Evolutionary conservation across 2,797 vertebrate genomes (phyloP).

Genomic region (Alca torda): DNA sequence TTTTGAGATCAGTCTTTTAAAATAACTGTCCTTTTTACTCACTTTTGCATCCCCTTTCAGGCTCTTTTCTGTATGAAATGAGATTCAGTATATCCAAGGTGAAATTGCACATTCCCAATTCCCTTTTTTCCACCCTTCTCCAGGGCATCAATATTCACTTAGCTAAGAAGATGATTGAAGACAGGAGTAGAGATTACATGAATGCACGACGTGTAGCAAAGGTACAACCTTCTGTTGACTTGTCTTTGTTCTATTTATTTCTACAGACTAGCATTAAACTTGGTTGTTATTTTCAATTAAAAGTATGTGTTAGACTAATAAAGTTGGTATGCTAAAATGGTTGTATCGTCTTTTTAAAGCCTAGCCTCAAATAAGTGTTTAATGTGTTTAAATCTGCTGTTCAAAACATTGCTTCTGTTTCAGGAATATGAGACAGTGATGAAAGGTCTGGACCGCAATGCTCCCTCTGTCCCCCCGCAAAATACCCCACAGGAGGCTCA

Average conservation of each 20-base stretch:
- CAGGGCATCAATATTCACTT: conserved; percentile 98
- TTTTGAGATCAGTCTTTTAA: neutral
- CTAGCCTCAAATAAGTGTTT: neutral
- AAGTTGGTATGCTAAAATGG: neutral
- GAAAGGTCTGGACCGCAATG: conserved; percentile 97
- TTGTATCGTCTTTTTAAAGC: neutral
- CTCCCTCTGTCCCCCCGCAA: conserved; percentile 96
- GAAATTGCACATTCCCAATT: neutral
- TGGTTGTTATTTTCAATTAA: neutral
- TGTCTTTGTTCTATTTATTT: neutral
- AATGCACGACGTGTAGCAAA: conserved; percentile 98
- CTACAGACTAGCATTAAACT: neutral
- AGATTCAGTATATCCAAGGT: neutral
- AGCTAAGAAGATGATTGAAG: conserved; percentile 99
- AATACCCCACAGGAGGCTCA: conserved; percentile 98
- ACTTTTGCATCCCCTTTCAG: neutral
- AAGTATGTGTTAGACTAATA: neutral
- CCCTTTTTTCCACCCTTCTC: conserved; percentile 15
- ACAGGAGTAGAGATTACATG: conserved; percentile 99
- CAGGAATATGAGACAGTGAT: conserved; percentile 99
- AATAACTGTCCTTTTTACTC: neutral
- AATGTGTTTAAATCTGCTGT: neutral
- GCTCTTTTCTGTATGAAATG: neutral
- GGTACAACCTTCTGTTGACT: conserved; percentile 73
- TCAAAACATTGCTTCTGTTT: neutral